Percentiles rank a stretch among this genome's conserved stretches.
These are phyloP conservation scores for Aulostomus chinensis DNA, from an alignment of 2,797 vertebrate species.

Conservation along the genomic window DNA sequence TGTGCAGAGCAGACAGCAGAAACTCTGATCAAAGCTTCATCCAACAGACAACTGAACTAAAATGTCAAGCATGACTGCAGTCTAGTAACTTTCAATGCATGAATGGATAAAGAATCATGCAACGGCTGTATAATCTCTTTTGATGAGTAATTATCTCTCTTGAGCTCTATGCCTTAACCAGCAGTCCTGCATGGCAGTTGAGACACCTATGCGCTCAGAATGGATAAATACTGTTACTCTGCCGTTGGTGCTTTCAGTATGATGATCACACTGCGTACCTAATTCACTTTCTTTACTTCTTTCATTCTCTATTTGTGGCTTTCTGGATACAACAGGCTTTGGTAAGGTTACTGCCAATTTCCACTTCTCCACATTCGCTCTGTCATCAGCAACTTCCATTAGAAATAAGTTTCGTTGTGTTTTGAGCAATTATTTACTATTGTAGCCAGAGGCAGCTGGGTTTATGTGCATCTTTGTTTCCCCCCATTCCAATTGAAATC, in stretches of 20 bases:
- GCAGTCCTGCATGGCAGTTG: slow-evolving; percentile 82
- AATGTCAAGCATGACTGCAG: slow-evolving; percentile 82
- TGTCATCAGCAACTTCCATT: no score
- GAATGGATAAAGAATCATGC: slow-evolving; percentile 70
- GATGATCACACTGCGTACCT: slow-evolving; percentile 37
- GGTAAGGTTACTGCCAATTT: slow-evolving; percentile 64
- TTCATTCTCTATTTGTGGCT: slow-evolving; percentile 61
- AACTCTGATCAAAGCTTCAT: slow-evolving; percentile 77
- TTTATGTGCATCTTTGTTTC: no score
- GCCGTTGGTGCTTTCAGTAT: slow-evolving; percentile 57
- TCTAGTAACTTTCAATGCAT: slow-evolving; percentile 76
- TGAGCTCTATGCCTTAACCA: slow-evolving; percentile 56
- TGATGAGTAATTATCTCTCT: slow-evolving; percentile 57
- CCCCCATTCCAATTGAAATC: no score
- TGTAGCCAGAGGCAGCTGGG: no score
- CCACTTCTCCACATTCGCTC: not conserved
- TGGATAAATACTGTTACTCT: slow-evolving; percentile 51
- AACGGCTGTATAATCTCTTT: slow-evolving; percentile 61
- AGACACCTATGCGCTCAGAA: slow-evolving; percentile 66
- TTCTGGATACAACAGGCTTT: slow-evolving; percentile 87
- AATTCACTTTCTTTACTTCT: slow-evolving; percentile 61
- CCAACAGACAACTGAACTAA: slow-evolving; percentile 62
- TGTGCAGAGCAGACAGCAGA: slow-evolving; percentile 79
- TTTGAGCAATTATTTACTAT: no score
- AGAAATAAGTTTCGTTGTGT: no score